phyloP scores from a whole-genome alignment of 2,888 invertebrate genomes.

The Pseudococcus jackbeardsleyi region DNA sequence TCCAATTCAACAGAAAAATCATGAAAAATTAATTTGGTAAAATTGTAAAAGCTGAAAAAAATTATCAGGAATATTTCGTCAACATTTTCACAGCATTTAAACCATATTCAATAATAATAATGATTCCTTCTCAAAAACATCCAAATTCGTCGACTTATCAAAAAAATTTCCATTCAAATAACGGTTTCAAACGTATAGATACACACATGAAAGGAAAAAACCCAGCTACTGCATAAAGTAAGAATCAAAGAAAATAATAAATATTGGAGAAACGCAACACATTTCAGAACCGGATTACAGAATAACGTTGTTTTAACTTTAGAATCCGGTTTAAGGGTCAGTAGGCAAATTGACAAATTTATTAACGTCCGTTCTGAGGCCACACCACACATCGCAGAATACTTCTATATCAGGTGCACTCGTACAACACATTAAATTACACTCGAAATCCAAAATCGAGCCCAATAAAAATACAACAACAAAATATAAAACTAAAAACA shows the following conservation, averaged over 20 bases:
- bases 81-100: too few species aligned
- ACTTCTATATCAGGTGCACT: not conserved
- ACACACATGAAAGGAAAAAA: not conserved
- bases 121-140: not conserved
- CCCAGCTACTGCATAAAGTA: too few species aligned
- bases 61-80: too few species aligned
- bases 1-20: too few species aligned
- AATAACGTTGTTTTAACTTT: constrained; percentile 8
- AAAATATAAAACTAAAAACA: not conserved
- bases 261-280: constrained; percentile 2
- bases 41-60: too few species aligned
- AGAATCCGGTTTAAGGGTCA: constrained; percentile 52
- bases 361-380: not conserved
- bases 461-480: not conserved
- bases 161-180: not conserved
- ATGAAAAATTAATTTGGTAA: too few species aligned
- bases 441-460: not conserved
- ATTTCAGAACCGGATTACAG: constrained; percentile 26
- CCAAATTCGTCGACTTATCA: not conserved
- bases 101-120: too few species aligned
- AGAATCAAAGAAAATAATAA: not conserved
- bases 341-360: constrained; percentile 51
- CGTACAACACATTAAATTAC: not conserved
- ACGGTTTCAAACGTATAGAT: not conserved
- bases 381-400: not conserved